Conservation (phyloP, 1,140 invertebrate species). For the Atta cephalotes region DNA sequence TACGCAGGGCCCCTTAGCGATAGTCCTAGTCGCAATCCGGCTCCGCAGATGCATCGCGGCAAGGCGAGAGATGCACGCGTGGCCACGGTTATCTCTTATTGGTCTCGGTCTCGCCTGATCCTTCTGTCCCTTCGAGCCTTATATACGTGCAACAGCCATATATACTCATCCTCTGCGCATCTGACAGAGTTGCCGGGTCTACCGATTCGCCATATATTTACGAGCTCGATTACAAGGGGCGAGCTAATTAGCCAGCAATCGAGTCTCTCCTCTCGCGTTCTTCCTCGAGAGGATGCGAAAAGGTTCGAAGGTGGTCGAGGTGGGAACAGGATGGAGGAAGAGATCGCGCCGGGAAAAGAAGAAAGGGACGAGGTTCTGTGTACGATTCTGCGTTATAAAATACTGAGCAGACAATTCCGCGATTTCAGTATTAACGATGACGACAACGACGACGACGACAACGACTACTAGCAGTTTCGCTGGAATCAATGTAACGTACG, state of each 20-base stretch:
- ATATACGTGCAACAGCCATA: not conserved
- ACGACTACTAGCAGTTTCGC: slow-evolving; percentile 3
- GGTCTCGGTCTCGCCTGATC: slow-evolving; percentile 23
- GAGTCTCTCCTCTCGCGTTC: slow-evolving; percentile 27
- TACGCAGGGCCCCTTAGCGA: slow-evolving; percentile 40
- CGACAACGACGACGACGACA: not conserved
- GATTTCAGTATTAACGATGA: not conserved
- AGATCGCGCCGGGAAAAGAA: not conserved
- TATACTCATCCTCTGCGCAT: slow-evolving; percentile 28
- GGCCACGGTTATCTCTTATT: slow-evolving; percentile 45
- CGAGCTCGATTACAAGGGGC: slow-evolving; percentile 56
- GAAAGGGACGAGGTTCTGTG: not conserved
- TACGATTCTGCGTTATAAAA: not conserved
- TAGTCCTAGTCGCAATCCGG: slow-evolving; percentile 41
- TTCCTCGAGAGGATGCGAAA: not conserved
- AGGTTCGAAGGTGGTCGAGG: not conserved
- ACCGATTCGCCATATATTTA: slow-evolving; percentile 45
- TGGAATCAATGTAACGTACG: slow-evolving; percentile 5
- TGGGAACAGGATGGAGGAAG: not conserved
- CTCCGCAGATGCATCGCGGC: slow-evolving; percentile 30
- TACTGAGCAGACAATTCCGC: not conserved
- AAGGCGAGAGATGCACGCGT: slow-evolving; percentile 21
- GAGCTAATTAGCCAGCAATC: slow-evolving; percentile 64
- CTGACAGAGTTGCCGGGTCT: slow-evolving; percentile 43
- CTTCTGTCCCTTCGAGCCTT: not conserved